These are phyloP conservation scores for Phymatocera aterrima DNA, from an alignment of 2,888 invertebrate species.

Conservation along the genomic window DNA sequence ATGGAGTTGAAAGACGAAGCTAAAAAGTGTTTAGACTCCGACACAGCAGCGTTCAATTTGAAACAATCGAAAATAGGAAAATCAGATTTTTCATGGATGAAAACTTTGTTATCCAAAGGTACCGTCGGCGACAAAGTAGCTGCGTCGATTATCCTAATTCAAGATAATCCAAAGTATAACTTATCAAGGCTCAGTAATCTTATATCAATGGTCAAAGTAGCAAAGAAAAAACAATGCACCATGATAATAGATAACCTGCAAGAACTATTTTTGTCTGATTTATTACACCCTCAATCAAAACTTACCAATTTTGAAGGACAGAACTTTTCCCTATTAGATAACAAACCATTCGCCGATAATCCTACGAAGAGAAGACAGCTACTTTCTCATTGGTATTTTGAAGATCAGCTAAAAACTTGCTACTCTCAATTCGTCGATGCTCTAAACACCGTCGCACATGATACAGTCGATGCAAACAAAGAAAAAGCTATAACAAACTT, in stretches of 20 bases:
- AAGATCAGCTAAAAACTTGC: constrained; percentile 88
- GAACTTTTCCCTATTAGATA: constrained; percentile 78
- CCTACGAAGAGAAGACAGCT: constrained; percentile 79
- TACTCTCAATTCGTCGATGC: constrained; percentile 86
- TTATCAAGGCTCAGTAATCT: constrained; percentile 83
- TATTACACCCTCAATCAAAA: constrained; percentile 82
- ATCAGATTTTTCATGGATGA: constrained; percentile 86
- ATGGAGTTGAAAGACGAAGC: constrained; percentile 81
- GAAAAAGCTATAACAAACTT: constrained; percentile 87
- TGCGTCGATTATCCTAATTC: constrained; percentile 87
- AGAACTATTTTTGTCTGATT: constrained; percentile 85
- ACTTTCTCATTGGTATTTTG: constrained; percentile 90
- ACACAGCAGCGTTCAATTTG: constrained; percentile 76
- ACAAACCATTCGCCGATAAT: constrained; percentile 81
- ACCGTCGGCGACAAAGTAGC: constrained; percentile 92
- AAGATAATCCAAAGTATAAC: constrained; percentile 90
- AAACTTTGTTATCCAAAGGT: constrained; percentile 87
- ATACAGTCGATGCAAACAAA: constrained; percentile 87
- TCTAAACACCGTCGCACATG: constrained; percentile 85
- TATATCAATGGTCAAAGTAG: constrained; percentile 86
- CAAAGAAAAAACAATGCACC: constrained; percentile 85
- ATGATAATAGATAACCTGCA: constrained; percentile 85
- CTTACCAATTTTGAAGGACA: constrained; percentile 82
- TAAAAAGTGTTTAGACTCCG: constrained; percentile 81
- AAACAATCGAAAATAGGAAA: constrained; percentile 75